Conservation (phyloP, 2,888 invertebrate genomes). For the Loripinus fragilis region DNA sequence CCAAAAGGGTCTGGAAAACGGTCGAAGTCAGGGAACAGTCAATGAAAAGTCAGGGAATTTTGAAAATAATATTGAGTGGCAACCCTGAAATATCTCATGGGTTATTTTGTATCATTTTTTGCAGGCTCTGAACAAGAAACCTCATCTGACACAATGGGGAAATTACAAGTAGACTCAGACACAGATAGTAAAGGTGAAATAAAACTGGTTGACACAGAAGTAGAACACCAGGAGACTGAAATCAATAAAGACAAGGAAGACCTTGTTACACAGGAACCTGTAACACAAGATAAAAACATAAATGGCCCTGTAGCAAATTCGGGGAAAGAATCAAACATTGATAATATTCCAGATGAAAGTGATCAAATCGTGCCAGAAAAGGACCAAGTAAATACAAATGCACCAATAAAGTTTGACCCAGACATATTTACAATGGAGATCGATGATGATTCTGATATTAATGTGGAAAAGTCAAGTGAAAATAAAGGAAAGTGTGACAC, state of each 20-base stretch:
- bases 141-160: background rate
- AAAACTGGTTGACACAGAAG: background rate
- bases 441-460: conserved; percentile 30
- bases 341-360: background rate
- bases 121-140: background rate
- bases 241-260: background rate
- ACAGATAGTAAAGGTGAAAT: background rate
- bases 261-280: background rate
- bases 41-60: too few species aligned
- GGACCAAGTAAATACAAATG: background rate
- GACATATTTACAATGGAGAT: conserved; percentile 67
- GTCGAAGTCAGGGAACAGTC: too few species aligned
- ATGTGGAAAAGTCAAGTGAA: background rate
- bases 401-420: conserved; percentile 48
- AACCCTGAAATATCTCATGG: too few species aligned
- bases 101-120: too few species aligned
- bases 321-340: background rate
- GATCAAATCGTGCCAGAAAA: background rate
- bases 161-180: background rate
- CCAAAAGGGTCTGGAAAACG: too few species aligned
- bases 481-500: too few species aligned
- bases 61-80: too few species aligned
- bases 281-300: background rate
- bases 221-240: background rate
- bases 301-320: background rate